These are phyloP conservation scores for Aurelia coerulea DNA, from an alignment of 30 jellyfish, hydroid and myxozoan genomes.

Conservation along the genomic window DNA sequence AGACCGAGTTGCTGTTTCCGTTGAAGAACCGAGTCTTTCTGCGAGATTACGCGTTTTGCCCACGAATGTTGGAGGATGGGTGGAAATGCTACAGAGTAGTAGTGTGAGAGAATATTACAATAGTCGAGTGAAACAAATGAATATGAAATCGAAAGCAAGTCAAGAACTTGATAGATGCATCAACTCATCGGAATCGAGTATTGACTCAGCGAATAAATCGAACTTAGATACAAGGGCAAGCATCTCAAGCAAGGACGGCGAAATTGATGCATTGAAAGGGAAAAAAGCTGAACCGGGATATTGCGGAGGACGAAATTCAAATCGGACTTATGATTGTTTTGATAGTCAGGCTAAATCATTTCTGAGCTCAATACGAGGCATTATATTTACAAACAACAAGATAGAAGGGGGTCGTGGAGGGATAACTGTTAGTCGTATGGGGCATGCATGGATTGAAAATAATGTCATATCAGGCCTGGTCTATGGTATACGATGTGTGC, in stretches of 20 bases:
- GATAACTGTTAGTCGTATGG: conserved; percentile 76
- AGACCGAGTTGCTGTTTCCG: conserved; percentile 76
- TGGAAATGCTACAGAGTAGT: conserved; percentile 29
- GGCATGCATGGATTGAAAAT: conserved; percentile 91
- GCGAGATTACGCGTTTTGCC: conserved; percentile 40
- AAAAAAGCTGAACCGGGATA: conserved; percentile 33
- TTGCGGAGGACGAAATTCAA: background rate
- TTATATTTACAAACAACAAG: conserved; percentile 60
- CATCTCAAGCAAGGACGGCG: conserved; percentile 14
- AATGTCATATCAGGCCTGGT: conserved; percentile 57
- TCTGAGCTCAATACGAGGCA: conserved; percentile 57
- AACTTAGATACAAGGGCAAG: background rate
- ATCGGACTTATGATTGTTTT: conserved; percentile 8
- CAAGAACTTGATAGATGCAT: background rate
- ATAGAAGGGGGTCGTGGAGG: conserved; percentile 90
- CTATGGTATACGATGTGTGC: conserved; percentile 84
- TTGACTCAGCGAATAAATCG: conserved; percentile 27
- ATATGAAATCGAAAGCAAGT: conserved; percentile 23
- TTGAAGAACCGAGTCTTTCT: conserved; percentile 80
- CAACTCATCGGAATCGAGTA: conserved; percentile 32
- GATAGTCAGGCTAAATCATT: conserved; percentile 52
- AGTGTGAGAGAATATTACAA: conserved; percentile 58
- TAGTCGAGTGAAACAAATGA: background rate
- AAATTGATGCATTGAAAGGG: conserved; percentile 17
- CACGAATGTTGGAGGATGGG: conserved; percentile 80